Percentiles rank a stretch among this genome's conserved stretches.
Evolutionary conservation across 2,113 vertebrate genomes (phyloP).

Genomic region (Oplegnathus fasciatus): DNA sequence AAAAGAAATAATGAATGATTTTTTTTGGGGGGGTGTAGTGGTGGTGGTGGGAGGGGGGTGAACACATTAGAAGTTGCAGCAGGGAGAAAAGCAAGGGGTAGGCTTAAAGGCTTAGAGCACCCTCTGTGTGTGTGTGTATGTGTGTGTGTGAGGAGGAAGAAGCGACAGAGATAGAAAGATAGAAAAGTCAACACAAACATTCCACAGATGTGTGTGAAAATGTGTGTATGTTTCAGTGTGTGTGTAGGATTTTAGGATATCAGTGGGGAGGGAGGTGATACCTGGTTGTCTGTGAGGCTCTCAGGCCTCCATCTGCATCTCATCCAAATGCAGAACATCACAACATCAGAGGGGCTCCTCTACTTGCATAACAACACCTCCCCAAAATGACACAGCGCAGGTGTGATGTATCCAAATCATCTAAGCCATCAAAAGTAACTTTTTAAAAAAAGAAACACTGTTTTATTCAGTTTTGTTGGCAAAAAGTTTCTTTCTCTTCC

Average conservation of each 20-base stretch:
- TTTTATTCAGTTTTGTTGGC: background rate
- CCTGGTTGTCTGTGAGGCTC: constrained; percentile 62
- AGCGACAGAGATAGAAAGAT: constrained; percentile 4
- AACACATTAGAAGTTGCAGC: constrained; percentile 79
- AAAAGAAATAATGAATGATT: constrained; percentile 81
- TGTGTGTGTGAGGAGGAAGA: constrained; percentile 36
- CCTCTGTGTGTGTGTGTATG: constrained; percentile 34
- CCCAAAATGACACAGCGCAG: constrained; percentile 39
- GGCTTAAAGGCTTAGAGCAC: constrained; percentile 65
- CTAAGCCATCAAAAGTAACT: constrained; percentile 60
- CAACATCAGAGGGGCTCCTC: constrained; percentile 66
- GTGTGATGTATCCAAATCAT: constrained; percentile 55
- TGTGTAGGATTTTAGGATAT: constrained; percentile 43
- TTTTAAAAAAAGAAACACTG: constrained; percentile 22
- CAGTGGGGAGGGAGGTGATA: constrained; percentile 60
- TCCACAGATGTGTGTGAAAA: constrained; percentile 28
- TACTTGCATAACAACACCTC: constrained; percentile 41
- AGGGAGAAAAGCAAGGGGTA: constrained; percentile 66
- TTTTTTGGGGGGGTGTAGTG: constrained; percentile 23
- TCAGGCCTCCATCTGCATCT: constrained; percentile 75
- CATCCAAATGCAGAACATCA: constrained; percentile 73
- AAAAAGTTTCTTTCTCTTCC: background rate
- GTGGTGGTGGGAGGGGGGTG: constrained; percentile 49
- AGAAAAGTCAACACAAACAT: constrained; percentile 54
- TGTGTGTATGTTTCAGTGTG: constrained; percentile 15